A percentile compares a stretch with the other conserved stretches of the same genome.
Conservation (phyloP, 1,140 invertebrate species). For the Brachionus angularis region DNA sequence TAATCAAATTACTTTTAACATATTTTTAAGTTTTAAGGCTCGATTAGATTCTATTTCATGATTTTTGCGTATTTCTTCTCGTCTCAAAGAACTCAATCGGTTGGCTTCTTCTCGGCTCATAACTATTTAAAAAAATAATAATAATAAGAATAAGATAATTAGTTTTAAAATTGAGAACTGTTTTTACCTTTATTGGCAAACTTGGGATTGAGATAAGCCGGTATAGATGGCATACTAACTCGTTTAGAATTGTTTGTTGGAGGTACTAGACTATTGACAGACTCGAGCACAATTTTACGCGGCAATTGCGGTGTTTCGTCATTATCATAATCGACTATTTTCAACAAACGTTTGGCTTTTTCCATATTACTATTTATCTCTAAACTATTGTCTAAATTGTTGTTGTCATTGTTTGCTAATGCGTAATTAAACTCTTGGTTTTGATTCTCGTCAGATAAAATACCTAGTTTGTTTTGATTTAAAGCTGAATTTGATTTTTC, state of each 20-base stretch:
- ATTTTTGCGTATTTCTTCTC: slow-evolving; percentile 41
- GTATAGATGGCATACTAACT: slow-evolving; percentile 43
- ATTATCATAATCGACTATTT: slow-evolving; percentile 12
- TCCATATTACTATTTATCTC: too few relatives aligned
- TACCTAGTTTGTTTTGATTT: slow-evolving; percentile 28
- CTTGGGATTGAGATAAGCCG: slow-evolving; percentile 23
- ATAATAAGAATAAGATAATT: background rate
- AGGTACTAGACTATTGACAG: background rate
- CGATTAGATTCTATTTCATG: slow-evolving; percentile 18
- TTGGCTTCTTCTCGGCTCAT: slow-evolving; percentile 41
- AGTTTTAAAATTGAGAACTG: background rate
- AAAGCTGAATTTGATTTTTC: slow-evolving; percentile 43
- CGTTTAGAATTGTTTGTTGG: slow-evolving; percentile 3
- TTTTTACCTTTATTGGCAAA: slow-evolving; percentile 37
- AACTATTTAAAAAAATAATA: slow-evolving; percentile 1
- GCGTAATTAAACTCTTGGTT: background rate
- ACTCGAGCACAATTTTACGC: slow-evolving; percentile 35
- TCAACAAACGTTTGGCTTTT: background rate
- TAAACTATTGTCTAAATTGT: too few relatives aligned
- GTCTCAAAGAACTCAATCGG: slow-evolving; percentile 35
- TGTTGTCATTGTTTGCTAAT: too few relatives aligned
- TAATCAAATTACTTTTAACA: slow-evolving; percentile 8
- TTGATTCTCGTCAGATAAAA: background rate
- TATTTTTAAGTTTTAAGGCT: slow-evolving; percentile 12
- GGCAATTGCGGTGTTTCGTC: slow-evolving; percentile 29